Evolutionary conservation across 2,888 invertebrate species (phyloP).

Genomic region (Teleiodes luculella): DNA sequence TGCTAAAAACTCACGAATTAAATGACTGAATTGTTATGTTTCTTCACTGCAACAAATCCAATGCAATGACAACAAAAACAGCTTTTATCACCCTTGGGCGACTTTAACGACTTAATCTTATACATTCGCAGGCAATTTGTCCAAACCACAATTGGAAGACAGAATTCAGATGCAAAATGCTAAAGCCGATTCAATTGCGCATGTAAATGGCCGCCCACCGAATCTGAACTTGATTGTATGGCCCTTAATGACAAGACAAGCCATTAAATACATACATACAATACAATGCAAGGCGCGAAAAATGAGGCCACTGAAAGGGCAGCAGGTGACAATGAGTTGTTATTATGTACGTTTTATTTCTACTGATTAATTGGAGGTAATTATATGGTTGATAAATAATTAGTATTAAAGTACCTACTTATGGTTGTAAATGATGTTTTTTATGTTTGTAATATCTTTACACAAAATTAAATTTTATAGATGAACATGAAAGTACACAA

Average conservation of each 20-base stretch:
- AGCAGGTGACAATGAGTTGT: neutral
- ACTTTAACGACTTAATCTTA: slow-evolving; percentile 2
- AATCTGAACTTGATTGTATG: neutral
- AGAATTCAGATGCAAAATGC: neutral
- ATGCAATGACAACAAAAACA: neutral
- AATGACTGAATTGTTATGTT: too few relatives aligned
- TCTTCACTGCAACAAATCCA: neutral
- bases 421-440: too few relatives aligned
- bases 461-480: too few relatives aligned
- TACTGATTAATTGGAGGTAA: too few relatives aligned
- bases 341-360: too few relatives aligned
- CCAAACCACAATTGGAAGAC: neutral
- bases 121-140: neutral
- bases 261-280: too few relatives aligned
- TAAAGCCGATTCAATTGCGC: neutral
- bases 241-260: neutral
- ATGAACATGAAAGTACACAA: too few relatives aligned
- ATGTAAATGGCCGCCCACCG: slow-evolving; percentile 3
- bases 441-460: too few relatives aligned
- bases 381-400: too few relatives aligned
- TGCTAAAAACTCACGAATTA: too few relatives aligned
- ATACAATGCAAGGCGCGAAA: neutral
- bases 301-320: neutral
- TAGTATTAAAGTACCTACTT: too few relatives aligned
- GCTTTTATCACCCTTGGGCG: neutral